phyloP scores from a whole-genome alignment of 2,888 invertebrate genomes.

The Mythimna lalbum region DNA sequence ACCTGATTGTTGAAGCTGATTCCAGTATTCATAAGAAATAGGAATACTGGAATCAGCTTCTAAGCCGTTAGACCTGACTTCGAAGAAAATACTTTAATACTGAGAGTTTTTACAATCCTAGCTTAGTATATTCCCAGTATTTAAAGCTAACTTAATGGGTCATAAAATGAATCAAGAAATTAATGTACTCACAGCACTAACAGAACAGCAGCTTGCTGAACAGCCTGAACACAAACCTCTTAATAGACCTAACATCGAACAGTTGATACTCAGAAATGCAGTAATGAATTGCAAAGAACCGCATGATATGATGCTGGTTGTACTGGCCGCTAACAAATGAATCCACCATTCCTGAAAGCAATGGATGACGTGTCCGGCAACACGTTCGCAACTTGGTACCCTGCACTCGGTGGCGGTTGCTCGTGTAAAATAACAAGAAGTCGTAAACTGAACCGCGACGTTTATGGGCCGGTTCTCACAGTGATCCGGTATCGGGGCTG shows the following conservation, averaged over 20 bases:
- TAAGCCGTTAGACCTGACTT: background rate
- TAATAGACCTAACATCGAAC: conserved; percentile 9
- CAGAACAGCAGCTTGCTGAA: no score
- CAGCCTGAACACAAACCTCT: conserved; percentile 17
- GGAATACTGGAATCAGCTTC: background rate
- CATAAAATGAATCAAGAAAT: no score
- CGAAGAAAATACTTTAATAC: background rate
- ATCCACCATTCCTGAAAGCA: conserved; percentile 21
- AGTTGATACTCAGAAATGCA: background rate
- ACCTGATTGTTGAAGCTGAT: background rate
- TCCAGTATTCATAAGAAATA: no score
- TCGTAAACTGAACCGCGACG: conserved; percentile 76
- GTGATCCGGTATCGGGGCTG: conserved; percentile 72
- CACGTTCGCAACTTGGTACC: conserved; percentile 43
- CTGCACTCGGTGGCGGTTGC: conserved; percentile 44
- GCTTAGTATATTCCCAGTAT: background rate
- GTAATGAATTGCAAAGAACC: conserved; percentile 1
- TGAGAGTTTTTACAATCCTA: background rate
- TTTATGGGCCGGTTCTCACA: conserved; percentile 81
- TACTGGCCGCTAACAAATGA: conserved; percentile 4
- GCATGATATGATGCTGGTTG: conserved; percentile 6
- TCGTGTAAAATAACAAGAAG: conserved; percentile 77
- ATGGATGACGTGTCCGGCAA: conserved; percentile 41
- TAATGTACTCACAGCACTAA: no score
- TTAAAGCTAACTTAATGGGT: background rate